Percentiles rank a stretch among this genome's conserved stretches.
Conservation (phyloP, 2,113 vertebrate species). For the Actinemys pallida region DNA sequence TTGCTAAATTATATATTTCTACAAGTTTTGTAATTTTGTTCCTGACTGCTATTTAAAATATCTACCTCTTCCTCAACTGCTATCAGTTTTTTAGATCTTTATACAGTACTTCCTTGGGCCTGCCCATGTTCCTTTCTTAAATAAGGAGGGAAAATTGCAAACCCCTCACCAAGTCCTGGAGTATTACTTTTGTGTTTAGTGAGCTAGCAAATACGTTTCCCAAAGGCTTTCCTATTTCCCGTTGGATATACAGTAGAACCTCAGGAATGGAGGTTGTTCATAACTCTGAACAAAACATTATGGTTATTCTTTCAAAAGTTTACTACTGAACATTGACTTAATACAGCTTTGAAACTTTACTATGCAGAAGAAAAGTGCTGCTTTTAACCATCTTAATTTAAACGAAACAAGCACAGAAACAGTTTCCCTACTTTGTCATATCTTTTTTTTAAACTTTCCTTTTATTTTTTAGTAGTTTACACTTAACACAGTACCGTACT, state of each 20-base stretch:
- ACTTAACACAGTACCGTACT: too few species aligned
- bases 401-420: too few species aligned
- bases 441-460: too few species aligned
- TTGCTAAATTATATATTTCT: background rate
- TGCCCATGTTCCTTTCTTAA: background rate
- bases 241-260: background rate
- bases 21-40: background rate
- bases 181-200: background rate
- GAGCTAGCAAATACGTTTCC: background rate
- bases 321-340: too few species aligned
- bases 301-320: too few species aligned
- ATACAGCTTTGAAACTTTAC: too few species aligned
- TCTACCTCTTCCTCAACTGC: background rate
- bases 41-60: background rate
- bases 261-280: too few species aligned
- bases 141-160: background rate
- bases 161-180: background rate
- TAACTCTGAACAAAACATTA: too few species aligned
- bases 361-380: too few species aligned
- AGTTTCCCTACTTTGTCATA: too few species aligned
- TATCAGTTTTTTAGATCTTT: background rate
- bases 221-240: conserved; percentile 8
- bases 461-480: too few species aligned
- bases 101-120: background rate
- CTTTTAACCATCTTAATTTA: too few species aligned